Percentiles rank a stretch among this genome's conserved stretches.
phyloP scores from a whole-genome alignment of 2,113 vertebrate genomes.

The Gila orcuttii region DNA sequence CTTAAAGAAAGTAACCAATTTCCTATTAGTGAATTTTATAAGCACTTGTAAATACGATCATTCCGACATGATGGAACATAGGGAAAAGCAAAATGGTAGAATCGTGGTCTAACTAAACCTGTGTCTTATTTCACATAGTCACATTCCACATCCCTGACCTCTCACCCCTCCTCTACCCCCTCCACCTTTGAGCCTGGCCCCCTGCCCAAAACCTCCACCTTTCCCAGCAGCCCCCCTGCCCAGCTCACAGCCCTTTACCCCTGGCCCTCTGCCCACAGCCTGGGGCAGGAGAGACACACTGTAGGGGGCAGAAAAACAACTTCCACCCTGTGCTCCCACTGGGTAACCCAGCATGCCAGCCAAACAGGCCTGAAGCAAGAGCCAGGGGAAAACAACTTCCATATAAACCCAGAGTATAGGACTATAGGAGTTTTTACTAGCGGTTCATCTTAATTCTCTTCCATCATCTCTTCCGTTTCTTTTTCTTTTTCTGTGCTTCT shows the following conservation, averaged over 20 bases:
- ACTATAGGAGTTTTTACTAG: slow-evolving; percentile 21
- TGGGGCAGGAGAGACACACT: slow-evolving; percentile 72
- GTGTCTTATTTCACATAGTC: slow-evolving; percentile 49
- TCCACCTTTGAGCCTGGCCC: slow-evolving; percentile 68
- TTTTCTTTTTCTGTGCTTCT: neutral
- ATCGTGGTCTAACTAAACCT: slow-evolving; percentile 17
- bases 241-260: slow-evolving; percentile 71
- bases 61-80: neutral
- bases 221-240: slow-evolving; percentile 68
- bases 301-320: slow-evolving; percentile 82
- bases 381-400: slow-evolving; percentile 56
- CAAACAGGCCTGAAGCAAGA: slow-evolving; percentile 61
- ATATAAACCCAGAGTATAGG: slow-evolving; percentile 26
- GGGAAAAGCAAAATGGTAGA: neutral
- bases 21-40: neutral
- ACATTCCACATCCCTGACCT: slow-evolving; percentile 49
- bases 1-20: neutral
- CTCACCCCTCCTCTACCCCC: slow-evolving; percentile 35
- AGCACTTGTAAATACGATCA: neutral
- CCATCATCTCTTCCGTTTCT: slow-evolving; percentile 3
- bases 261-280: slow-evolving; percentile 75
- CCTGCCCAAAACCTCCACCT: slow-evolving; percentile 69
- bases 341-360: slow-evolving; percentile 65
- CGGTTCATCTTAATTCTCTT: neutral
- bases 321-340: slow-evolving; percentile 77